These are phyloP conservation scores for Vireo altiloquus DNA, from an alignment of 2,113 vertebrate genomes.

Conservation along the genomic window DNA sequence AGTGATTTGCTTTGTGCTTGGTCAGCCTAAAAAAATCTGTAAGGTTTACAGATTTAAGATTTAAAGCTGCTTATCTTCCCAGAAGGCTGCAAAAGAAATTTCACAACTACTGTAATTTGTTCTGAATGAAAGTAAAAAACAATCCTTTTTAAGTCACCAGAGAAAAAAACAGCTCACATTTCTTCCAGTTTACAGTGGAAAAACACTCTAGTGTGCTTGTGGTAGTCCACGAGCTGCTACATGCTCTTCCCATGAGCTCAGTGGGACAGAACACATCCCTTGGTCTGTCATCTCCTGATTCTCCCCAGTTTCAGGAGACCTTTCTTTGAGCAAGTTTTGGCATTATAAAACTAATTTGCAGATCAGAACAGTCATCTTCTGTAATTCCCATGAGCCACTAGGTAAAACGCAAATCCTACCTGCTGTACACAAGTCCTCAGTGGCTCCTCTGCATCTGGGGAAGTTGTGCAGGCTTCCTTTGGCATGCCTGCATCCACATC, in stretches of 20 bases:
- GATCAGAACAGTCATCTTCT: not conserved
- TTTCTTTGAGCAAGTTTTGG: not conserved
- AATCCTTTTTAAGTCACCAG: not conserved
- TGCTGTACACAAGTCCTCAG: rapidly evolving
- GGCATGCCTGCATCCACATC: not conserved
- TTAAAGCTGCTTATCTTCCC: not conserved
- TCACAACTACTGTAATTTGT: not conserved
- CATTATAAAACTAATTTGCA: not conserved
- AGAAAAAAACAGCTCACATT: rapidly evolving
- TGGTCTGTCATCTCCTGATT: not conserved
- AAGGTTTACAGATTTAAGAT: not conserved
- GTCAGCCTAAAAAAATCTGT: not conserved
- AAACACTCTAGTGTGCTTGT: not conserved
- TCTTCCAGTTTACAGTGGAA: not conserved
- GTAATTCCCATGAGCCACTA: not conserved
- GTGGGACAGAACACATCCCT: not conserved
- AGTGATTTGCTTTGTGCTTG: not conserved
- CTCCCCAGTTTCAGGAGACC: not conserved
- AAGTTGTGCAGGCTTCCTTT: not conserved
- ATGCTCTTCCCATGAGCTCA: not conserved
- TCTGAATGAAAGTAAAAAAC: not conserved
- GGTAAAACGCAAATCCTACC: not conserved
- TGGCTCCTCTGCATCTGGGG: not conserved
- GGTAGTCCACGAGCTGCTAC: not conserved
- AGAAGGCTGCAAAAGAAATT: not conserved